phyloP scores from a whole-genome alignment of 1,140 invertebrate genomes.

The Mya arenaria region DNA sequence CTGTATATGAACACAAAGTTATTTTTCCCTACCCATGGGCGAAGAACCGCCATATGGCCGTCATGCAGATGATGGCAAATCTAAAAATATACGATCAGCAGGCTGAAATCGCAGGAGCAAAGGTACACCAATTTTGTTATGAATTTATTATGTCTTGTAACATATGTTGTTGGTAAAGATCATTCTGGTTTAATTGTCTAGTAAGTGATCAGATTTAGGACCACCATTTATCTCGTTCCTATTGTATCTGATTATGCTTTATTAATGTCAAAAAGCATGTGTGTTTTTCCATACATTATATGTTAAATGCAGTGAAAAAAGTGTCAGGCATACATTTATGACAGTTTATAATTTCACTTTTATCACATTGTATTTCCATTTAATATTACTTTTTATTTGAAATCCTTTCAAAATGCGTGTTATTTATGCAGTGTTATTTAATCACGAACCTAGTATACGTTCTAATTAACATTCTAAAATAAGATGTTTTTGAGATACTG shows the following conservation, averaged over 20 bases:
- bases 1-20: slow-evolving; percentile 67
- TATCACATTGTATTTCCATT: no score
- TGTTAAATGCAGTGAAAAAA: not conserved
- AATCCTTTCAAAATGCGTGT: no score
- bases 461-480: not conserved
- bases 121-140: slow-evolving; percentile 45
- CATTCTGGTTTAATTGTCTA: not conserved
- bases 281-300: not conserved
- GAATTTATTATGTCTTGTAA: not conserved
- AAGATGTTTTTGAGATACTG: not conserved
- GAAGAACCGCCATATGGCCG: slow-evolving; percentile 51
- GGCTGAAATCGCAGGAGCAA: slow-evolving; percentile 47
- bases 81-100: slow-evolving; percentile 58
- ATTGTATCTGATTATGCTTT: not conserved
- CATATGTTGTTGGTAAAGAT: no score
- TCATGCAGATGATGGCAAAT: slow-evolving; percentile 58
- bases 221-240: not conserved
- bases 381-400: no score
- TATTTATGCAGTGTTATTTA: not conserved
- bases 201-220: not conserved
- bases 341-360: no score
- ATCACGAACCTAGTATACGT: not conserved
- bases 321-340: not conserved
- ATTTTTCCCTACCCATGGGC: slow-evolving; percentile 32
- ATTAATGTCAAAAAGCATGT: not conserved